Evolutionary conservation across 1,140 invertebrate species (phyloP).

Genomic region (Choristoneura fumiferana): DNA sequence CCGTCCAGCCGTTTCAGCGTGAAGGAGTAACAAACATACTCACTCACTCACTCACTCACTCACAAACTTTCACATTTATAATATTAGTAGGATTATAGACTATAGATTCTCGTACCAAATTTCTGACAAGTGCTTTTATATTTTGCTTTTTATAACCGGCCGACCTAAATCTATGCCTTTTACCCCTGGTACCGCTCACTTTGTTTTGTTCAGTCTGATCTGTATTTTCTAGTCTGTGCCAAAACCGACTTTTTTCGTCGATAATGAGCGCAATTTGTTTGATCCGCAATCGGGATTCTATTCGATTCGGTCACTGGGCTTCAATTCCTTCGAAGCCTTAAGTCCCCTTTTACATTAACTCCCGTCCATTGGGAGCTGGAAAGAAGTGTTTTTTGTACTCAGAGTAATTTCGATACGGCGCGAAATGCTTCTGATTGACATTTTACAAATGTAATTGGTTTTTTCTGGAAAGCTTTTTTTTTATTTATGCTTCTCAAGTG

Average conservation of each 20-base stretch:
- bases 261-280: slow-evolving; percentile 60
- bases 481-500: not conserved
- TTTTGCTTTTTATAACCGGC: too few species aligned
- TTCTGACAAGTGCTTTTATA: too few species aligned
- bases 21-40: too few species aligned
- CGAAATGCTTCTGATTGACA: not conserved
- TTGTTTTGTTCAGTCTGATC: too few species aligned
- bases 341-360: slow-evolving; percentile 11
- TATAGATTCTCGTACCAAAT: too few species aligned
- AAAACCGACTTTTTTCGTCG: slow-evolving; percentile 26
- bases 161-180: too few species aligned
- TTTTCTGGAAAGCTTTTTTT: not conserved
- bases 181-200: too few species aligned
- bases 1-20: too few species aligned
- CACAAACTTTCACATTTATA: too few species aligned
- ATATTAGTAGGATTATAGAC: too few species aligned
- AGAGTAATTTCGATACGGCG: not conserved
- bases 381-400: slow-evolving; percentile 10
- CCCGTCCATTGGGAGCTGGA: not conserved
- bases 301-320: slow-evolving; percentile 38
- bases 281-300: slow-evolving; percentile 49
- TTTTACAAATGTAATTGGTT: slow-evolving; percentile 13
- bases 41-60: too few species aligned
- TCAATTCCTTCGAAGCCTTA: not conserved
- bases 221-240: slow-evolving; percentile 34